Conservation (phyloP, 1,140 invertebrate species). For the Zaprionus lachaisei region DNA sequence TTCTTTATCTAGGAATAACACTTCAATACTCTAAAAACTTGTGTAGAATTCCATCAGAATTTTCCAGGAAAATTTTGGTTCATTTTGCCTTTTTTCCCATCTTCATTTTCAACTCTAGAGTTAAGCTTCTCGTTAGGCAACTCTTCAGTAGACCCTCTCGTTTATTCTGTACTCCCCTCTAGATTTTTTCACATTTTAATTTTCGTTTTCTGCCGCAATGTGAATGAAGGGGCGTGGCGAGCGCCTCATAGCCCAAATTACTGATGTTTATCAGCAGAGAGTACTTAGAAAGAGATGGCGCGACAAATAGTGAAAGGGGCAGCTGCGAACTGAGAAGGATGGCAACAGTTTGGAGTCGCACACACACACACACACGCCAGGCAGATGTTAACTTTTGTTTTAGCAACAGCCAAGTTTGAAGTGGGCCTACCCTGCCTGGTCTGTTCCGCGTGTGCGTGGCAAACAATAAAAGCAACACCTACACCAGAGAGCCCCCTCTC, state of each 20-base stretch:
- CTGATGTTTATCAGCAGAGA: constrained; percentile 76
- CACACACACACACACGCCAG: constrained; percentile 22
- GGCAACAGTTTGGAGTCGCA: constrained; percentile 1
- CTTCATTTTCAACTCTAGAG: background rate
- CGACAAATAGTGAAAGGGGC: constrained; percentile 1
- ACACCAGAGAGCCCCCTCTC: constrained; percentile 38
- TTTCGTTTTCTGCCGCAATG: constrained; percentile 59
- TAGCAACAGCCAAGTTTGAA: constrained; percentile 78
- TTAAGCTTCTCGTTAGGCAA: background rate
- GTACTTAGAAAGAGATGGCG: constrained; percentile 25
- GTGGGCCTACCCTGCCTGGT: constrained; percentile 36
- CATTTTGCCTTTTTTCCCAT: background rate
- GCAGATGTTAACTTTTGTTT: constrained; percentile 77
- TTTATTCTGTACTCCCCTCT: background rate
- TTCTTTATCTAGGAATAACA: too few species aligned
- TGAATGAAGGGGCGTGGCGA: constrained; percentile 52
- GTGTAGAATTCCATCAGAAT: too few species aligned
- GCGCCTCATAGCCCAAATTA: constrained; percentile 60
- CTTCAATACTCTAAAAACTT: too few species aligned
- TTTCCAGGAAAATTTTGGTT: too few species aligned
- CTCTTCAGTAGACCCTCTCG: background rate
- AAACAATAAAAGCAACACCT: constrained; percentile 40
- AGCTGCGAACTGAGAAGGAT: background rate
- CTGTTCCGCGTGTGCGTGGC: constrained; percentile 65
- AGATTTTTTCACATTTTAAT: constrained; percentile 53